These are phyloP conservation scores for Spodoptera litura DNA, from an alignment of 1,140 invertebrate species.

Conservation along the genomic window DNA sequence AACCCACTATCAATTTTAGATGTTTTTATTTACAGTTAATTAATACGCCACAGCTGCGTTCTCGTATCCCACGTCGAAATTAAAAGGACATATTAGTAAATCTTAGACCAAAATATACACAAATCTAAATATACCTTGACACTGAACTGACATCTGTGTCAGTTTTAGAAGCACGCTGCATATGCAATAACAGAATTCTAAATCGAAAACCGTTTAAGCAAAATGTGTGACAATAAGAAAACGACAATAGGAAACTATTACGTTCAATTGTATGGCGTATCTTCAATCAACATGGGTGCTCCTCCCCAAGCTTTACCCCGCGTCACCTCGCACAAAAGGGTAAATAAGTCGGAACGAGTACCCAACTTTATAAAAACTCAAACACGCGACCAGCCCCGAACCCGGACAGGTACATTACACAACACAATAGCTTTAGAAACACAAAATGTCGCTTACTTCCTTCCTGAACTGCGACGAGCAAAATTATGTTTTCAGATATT, in stretches of 20 bases:
- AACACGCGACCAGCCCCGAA: conserved; percentile 42
- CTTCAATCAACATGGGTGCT: conserved; percentile 43
- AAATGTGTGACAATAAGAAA: conserved; percentile 33
- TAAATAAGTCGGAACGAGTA: conserved; percentile 65
- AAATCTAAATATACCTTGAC: conserved; percentile 29
- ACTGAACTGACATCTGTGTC: neutral
- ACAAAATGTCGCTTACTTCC: conserved; percentile 25
- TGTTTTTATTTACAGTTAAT: neutral
- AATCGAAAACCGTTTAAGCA: conserved; percentile 14
- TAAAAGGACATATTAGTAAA: conserved; percentile 23
- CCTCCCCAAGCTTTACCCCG: conserved; percentile 19
- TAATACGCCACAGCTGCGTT: conserved; percentile 23
- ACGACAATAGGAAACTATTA: conserved; percentile 37
- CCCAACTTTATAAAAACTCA: conserved; percentile 49
- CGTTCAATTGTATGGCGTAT: conserved; percentile 41
- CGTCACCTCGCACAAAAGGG: conserved; percentile 52
- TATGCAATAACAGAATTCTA: conserved; percentile 1
- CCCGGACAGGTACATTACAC: conserved; percentile 41
- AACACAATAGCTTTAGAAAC: conserved; percentile 35
- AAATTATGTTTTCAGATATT: conserved; percentile 38
- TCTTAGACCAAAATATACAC: conserved; percentile 1
- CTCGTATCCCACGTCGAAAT: conserved; percentile 5
- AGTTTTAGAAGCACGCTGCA: conserved; percentile 10
- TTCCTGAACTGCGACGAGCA: neutral
- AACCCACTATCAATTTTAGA: conserved; percentile 1